Conservation (phyloP, 1,140 invertebrate species). For the Zelostemma sp. region DNA sequence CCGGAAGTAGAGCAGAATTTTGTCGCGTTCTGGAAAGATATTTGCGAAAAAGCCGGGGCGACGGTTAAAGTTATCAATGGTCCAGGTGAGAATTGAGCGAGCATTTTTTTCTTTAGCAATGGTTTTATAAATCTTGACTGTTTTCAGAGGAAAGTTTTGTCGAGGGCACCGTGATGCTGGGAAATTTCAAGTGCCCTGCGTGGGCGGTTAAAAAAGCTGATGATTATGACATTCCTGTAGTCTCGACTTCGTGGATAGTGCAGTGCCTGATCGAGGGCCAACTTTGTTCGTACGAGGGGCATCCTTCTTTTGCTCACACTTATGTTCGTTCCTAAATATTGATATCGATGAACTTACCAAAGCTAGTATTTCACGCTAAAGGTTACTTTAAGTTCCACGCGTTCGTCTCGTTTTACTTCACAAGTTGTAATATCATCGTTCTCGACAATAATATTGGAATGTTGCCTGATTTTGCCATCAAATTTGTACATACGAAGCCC, state of each 20-base stretch:
- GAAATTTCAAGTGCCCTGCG: slow-evolving; percentile 71
- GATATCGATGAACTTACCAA: not conserved
- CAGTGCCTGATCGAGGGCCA: slow-evolving; percentile 74
- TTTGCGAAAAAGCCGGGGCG: slow-evolving; percentile 74
- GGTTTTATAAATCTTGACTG: not conserved
- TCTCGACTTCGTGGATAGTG: slow-evolving; percentile 73
- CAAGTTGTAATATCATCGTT: no score
- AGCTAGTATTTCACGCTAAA: slow-evolving; percentile 7
- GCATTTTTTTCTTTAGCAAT: no score
- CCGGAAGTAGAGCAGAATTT: slow-evolving; percentile 68
- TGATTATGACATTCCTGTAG: slow-evolving; percentile 70
- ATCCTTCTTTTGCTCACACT: slow-evolving; percentile 53
- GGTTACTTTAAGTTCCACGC: slow-evolving; percentile 5
- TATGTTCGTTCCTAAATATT: slow-evolving; percentile 36
- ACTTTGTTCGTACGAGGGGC: slow-evolving; percentile 58
- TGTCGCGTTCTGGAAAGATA: slow-evolving; percentile 71
- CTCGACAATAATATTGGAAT: no score
- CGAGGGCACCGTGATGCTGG: slow-evolving; percentile 68
- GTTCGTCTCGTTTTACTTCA: no score
- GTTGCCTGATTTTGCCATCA: no score
- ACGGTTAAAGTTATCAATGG: slow-evolving; percentile 1
- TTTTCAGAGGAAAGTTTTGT: slow-evolving; percentile 65
- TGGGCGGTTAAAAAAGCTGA: slow-evolving; percentile 71
- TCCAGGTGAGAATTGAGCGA: not conserved
- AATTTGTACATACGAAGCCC: no score